Evolutionary conservation across 2,888 invertebrate genomes (phyloP), one percentile per base, ranked within the genome.

Genomic region (Meta bourneti): DNA sequence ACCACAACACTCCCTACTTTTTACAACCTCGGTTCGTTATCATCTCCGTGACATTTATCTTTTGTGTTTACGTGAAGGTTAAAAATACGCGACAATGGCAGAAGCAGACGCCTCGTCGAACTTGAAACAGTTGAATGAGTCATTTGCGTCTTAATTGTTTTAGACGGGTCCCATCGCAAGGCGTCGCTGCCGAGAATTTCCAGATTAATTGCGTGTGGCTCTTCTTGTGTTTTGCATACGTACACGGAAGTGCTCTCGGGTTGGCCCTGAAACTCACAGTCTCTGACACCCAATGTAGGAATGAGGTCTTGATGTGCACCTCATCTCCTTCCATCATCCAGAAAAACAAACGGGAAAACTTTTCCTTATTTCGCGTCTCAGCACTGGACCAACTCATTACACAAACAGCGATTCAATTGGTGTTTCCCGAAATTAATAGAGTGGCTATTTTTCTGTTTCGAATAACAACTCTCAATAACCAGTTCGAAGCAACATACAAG

Each of bases 111-210:
- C 78, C 78, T 75, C 71, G 71, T 34, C 87, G 87, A 87, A 87
- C 87, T 87, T 87, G 87, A 87, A 87, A 79, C 77, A 49, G 51
- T 11, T 48, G n/a, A 19, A 19, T 79, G 86, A 87, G 71, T 87
- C 79, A 87, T 72, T 69, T 49, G n/a, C 20, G 8, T 52, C 20
- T 72, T 79, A 79, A 87, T 87, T 87, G 87, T 87, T 71, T 79
- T 80, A 54, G 20, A n/a, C 49, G 61, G 48, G 61, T 9, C 7
- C 13, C 52, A 54, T 75, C 69, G 49, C 51, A 49, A 79, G 87
- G 87, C 87, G 87, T 79, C 19, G 19, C 52, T 54, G 51, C 52
- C 16, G 54, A 48, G 71, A 54, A 51, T 77, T 61, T 16, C n/a
- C 48, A 70, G n/a, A 71, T 87, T 79, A 87, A 72, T 79, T 87